Percentiles rank a stretch among this genome's conserved stretches.
Conservation (phyloP, 2,113 vertebrate species). For the Collichthys lucidus region DNA sequence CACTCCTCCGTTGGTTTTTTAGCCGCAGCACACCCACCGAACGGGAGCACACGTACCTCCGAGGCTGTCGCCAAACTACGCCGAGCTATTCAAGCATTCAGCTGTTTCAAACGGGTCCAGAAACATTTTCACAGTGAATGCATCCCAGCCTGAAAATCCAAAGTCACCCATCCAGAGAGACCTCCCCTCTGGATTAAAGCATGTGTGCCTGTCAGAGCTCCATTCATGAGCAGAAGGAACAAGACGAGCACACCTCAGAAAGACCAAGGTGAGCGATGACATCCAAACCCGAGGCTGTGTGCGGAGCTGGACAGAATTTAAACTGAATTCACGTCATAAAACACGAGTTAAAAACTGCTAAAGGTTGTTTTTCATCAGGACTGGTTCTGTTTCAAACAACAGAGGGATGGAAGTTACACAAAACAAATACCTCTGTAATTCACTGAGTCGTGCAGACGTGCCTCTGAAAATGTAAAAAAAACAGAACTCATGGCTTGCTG, state of each 20-base stretch:
- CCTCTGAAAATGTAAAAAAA: too few species aligned
- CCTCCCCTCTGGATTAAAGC: constrained; percentile 39
- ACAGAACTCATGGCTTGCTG: too few species aligned
- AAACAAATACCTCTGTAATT: too few species aligned
- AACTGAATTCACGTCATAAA: not conserved
- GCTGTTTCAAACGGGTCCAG: constrained; percentile 43
- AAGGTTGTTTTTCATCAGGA: not conserved
- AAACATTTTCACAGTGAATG: constrained; percentile 48
- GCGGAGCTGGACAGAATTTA: not conserved
- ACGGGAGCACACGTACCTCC: constrained; percentile 28
- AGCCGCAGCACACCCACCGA: constrained; percentile 21
- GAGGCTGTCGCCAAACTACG: constrained; percentile 7
- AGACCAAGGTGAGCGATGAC: constrained; percentile 1
- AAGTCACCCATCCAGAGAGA: constrained; percentile 52
- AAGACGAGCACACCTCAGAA: constrained; percentile 12
- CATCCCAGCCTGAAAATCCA: constrained; percentile 36
- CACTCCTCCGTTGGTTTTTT: constrained; percentile 17
- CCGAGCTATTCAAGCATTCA: constrained; percentile 42
- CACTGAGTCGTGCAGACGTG: not conserved
- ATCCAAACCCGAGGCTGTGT: not conserved
- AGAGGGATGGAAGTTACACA: not conserved
- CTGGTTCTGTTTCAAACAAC: too few species aligned
- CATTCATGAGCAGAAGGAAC: constrained; percentile 19
- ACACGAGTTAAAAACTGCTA: not conserved
- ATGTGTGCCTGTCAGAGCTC: constrained; percentile 28